These are phyloP conservation scores for Acleris sparsana DNA, from an alignment of 2,888 invertebrate species.

Conservation along the genomic window DNA sequence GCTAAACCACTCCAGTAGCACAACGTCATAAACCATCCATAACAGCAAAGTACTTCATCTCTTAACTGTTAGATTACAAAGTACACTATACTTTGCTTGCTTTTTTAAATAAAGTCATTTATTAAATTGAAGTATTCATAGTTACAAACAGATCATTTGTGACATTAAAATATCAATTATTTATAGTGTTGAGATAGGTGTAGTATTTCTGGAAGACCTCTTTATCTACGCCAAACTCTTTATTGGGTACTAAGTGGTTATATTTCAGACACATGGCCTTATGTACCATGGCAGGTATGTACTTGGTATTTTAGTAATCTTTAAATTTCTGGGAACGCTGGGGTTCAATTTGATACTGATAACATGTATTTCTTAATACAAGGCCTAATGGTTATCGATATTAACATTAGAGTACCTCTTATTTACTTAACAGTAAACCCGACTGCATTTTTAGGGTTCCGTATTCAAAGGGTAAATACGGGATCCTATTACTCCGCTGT, in stretches of 20 bases:
- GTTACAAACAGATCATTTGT: conserved; percentile 82
- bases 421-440: too few species aligned
- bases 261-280: conserved; percentile 7
- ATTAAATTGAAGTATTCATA: conserved; percentile 53
- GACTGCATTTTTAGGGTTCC: too few species aligned
- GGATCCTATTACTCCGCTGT: too few species aligned
- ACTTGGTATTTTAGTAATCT: not conserved
- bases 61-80: conserved; percentile 36
- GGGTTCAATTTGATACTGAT: too few species aligned
- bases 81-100: conserved; percentile 36
- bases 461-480: too few species aligned
- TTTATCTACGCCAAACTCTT: conserved; percentile 35
- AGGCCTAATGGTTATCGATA: too few species aligned
- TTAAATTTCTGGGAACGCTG: too few species aligned
- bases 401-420: too few species aligned
- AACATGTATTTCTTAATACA: too few species aligned
- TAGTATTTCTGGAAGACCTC: conserved; percentile 59
- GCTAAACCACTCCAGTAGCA: conserved; percentile 41
- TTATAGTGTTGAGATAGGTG: conserved; percentile 77
- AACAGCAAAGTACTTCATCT: conserved; percentile 34
- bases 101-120: conserved; percentile 51
- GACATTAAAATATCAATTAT: conserved; percentile 83
- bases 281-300: not conserved
- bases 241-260: conserved; percentile 29
- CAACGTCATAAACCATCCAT: conserved; percentile 43